Base-by-base conservation (phyloP, 2,888 invertebrate species). In the Hirtodrosophila cameraria region DNA sequence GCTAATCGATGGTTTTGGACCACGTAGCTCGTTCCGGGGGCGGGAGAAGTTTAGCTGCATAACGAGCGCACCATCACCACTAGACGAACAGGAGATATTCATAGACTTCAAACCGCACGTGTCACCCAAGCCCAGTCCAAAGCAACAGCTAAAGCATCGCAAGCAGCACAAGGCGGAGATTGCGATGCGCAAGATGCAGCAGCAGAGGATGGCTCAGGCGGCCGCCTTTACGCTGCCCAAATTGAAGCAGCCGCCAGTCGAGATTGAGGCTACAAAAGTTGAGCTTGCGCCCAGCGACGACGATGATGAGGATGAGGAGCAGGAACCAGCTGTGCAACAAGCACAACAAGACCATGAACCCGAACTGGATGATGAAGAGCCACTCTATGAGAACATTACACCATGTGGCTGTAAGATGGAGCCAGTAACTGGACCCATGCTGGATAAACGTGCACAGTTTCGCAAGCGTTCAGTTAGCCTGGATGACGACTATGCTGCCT, bases 21-120 rank as follows among this genome's bases (percentile, higher is more conserved):
- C 83, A 1, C 81, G 89, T 20, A 81, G 61, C 0, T 86, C 89
- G 0, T 86, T 88, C 6, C 70, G 88, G 0, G 62, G 79, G 1
- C 79, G 74, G 2, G 74, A 87, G 4, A 87, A 84, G 42, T 75
- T 80, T 18, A 84, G 77, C 12, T 75, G 72, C 43, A 78, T 76
- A 42, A 25, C 63, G 6, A 65, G 67, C 11, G 58, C 30, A 3
- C 62, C 61, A 0, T 65, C 67, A 9, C 60, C 57, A 12, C 68
- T 78, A 0, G 94, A 94, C 82, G 94, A 95, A 88, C 93, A 94
- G 77, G 96, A 96, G 91, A 96, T 97, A 54, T 94, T 97, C 65
- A 96, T 97, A 72, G 96, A 97, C 88, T 97, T 96, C 89, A 96
- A 97, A 90, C 97, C 97, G 4, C 93, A 94, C 65, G 91, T 94